Percentiles rank a stretch among this genome's conserved stretches.
phyloP scores from a whole-genome alignment of 1,140 invertebrate genomes.

The Adoxophyes honmai region DNA sequence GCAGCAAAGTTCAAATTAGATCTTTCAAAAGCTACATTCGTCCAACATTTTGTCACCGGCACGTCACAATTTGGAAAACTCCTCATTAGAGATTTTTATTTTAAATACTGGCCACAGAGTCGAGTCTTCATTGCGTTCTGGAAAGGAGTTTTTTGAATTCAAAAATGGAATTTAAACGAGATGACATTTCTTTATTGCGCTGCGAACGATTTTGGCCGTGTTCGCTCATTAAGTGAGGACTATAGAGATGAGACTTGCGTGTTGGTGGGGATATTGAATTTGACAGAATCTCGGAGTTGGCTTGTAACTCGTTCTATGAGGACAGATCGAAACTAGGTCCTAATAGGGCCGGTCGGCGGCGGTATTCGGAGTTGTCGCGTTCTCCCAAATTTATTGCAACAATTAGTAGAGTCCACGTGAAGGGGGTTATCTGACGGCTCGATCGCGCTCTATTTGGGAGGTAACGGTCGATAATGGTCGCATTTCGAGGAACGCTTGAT shows the following conservation, averaged over 20 bases:
- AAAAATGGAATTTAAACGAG: constrained; percentile 69
- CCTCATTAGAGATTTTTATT: constrained; percentile 59
- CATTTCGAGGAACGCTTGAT: constrained; percentile 64
- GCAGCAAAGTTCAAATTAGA: constrained; percentile 33
- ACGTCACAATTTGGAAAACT: constrained; percentile 52
- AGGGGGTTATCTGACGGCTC: constrained; percentile 59
- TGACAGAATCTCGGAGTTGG: constrained; percentile 43
- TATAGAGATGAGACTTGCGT: constrained; percentile 49
- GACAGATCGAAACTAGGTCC: constrained; percentile 23
- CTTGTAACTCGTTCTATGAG: constrained; percentile 32
- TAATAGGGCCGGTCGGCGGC: constrained; percentile 45
- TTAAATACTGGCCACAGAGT: constrained; percentile 40
- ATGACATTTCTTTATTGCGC: constrained; percentile 61
- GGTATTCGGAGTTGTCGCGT: constrained; percentile 44
- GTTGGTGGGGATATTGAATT: constrained; percentile 34
- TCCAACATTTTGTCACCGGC: constrained; percentile 63
- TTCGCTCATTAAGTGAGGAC: constrained; percentile 45
- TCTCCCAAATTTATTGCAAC: constrained; percentile 70
- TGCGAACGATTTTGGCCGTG: constrained; percentile 41
- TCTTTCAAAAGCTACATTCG: constrained; percentile 25
- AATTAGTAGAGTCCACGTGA: constrained; percentile 70
- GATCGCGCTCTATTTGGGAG: constrained; percentile 71
- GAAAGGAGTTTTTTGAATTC: constrained; percentile 39
- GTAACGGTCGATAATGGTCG: constrained; percentile 65
- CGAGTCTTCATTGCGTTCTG: constrained; percentile 31